Evolutionary conservation across 1,140 invertebrate genomes (phyloP).

Genomic region (Eurosta solidaginis): DNA sequence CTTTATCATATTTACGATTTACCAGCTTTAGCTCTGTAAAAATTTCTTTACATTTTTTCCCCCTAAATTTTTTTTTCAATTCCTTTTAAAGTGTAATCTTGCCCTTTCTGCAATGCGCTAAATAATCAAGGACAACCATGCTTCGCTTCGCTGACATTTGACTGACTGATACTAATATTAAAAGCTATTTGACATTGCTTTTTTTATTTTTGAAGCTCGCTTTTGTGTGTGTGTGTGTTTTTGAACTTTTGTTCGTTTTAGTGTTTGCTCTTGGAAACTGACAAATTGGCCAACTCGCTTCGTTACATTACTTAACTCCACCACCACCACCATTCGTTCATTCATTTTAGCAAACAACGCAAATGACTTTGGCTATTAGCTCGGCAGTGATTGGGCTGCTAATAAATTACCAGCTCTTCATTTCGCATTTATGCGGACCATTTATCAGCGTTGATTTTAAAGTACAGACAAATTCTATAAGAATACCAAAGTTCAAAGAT

Average conservation of each 20-base stretch:
- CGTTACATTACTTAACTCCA: no score
- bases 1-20: no score
- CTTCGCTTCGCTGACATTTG: not conserved
- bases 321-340: not conserved
- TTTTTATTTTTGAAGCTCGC: no score
- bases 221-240: not conserved
- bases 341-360: constrained; percentile 1
- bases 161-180: not conserved
- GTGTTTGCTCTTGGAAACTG: not conserved
- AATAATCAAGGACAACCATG: constrained; percentile 7
- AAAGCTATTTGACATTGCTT: not conserved
- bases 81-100: not conserved
- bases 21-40: no score
- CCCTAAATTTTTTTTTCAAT: not conserved
- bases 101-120: not conserved
- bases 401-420: constrained; percentile 17
- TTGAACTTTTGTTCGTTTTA: not conserved
- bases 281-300: not conserved
- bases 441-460: constrained; percentile 5
- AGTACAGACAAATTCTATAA: not conserved
- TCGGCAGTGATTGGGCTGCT: constrained; percentile 8
- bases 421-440: not conserved
- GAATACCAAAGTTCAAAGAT: constrained; percentile 14
- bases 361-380: constrained; percentile 27
- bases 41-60: constrained; percentile 9